Evolutionary conservation across 2,797 vertebrate genomes (phyloP), one percentile per base, ranked within the genome.

Genomic region (Takifugu rubripes): DNA sequence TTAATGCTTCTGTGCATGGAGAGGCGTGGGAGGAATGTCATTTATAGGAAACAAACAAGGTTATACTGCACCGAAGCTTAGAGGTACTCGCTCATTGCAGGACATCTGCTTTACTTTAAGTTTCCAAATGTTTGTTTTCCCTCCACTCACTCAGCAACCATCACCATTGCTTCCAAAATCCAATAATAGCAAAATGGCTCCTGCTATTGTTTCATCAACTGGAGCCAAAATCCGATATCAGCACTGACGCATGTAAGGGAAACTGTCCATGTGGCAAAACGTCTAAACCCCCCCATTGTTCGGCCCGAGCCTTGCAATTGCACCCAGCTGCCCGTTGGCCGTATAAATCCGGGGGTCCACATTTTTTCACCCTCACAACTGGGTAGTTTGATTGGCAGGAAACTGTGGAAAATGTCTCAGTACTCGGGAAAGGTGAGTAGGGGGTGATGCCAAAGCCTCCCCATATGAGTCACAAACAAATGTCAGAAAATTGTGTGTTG

Each of bases 381-480:
- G 74, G 88, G 16, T 79, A 75, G 66, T 82, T 67, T 72, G 64
- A 83, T 84, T 86, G 88, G 80, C 60, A 70, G 49, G 74, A 72
- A 74, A 72, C 74, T 81, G 77, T 64, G 77, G 85, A 85, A 85
- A 84, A 94, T 94, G 94, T 92, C 92, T 64, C 93, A 94, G 62
- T 92, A 93, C 87, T 96, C 93, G 3, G 94, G 93, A 88, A 95
- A 96, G 92, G 94, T 96, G 89, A 94, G 93, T 94, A 84, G 29
- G 45, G n/a, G 25, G 29, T 46, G 27, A 52, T 42, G 44, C 53
- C 1, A 12, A 40, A 60, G 57, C 59, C 52, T 45, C 52, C 56
- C 52, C 24, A 43, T 51, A 25, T 7, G 15, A 43, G 62, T 56
- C 52, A 53, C 43, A 58, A 50, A 59, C 52, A 58, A 51, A 66